Percentiles rank a stretch among this genome's conserved stretches.
These are phyloP conservation scores for Drosophila prolongata DNA, from an alignment of 2,888 invertebrate genomes.

Conservation along the genomic window DNA sequence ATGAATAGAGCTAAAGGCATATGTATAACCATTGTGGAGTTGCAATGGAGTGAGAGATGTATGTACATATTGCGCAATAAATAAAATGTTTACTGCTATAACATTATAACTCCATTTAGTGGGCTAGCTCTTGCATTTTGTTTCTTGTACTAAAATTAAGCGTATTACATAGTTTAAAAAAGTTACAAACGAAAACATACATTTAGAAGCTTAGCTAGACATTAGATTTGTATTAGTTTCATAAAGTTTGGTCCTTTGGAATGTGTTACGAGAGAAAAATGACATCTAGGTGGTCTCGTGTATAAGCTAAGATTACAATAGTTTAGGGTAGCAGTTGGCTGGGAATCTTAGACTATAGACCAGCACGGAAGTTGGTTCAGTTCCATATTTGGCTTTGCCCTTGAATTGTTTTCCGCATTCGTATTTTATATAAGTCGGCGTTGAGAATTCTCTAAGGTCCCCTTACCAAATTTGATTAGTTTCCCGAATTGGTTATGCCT, in stretches of 20 bases:
- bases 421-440: conserved; percentile 10
- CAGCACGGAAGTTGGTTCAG: conserved; percentile 6
- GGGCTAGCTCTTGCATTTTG: conserved; percentile 56
- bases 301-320: conserved; percentile 22
- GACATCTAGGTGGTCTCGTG: conserved; percentile 45
- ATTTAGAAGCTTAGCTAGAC: conserved; percentile 25
- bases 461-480: conserved; percentile 12
- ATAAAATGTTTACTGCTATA: conserved; percentile 30
- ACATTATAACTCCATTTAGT: conserved; percentile 52
- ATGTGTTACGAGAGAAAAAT: conserved; percentile 68
- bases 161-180: conserved; percentile 60
- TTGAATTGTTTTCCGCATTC: conserved; percentile 22
- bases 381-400: conserved; percentile 29
- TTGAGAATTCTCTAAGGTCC: conserved; percentile 9
- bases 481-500: conserved; percentile 3
- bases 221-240: conserved; percentile 11
- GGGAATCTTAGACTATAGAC: conserved; percentile 8
- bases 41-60: conserved; percentile 15
- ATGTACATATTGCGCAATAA: conserved; percentile 59
- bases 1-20: conserved; percentile 26
- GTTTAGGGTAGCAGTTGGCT: conserved; percentile 1
- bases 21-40: conserved; percentile 9
- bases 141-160: conserved; percentile 81
- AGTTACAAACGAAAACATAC: conserved; percentile 43
- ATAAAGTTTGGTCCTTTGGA: conserved; percentile 79